Conservation (phyloP, 2,888 invertebrate genomes). For the Mayetiola destructor region DNA sequence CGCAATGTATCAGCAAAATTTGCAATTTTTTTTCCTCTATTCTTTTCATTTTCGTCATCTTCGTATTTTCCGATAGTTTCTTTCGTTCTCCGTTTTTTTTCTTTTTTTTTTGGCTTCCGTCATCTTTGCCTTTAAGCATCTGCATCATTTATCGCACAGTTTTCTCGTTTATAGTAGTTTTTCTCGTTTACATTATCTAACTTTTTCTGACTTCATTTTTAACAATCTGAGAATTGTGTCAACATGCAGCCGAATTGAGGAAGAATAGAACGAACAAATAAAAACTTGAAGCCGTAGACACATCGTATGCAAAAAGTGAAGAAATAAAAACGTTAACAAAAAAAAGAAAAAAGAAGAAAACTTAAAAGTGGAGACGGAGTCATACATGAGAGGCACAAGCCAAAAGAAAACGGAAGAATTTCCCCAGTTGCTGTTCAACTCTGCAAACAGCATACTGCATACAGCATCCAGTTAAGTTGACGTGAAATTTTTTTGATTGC, state of each 20-base stretch:
- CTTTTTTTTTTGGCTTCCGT: not conserved
- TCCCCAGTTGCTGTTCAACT: conserved; percentile 2
- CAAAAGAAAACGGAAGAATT: not conserved
- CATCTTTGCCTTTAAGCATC: not conserved
- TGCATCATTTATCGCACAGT: not conserved
- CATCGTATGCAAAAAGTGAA: no score
- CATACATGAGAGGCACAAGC: not conserved
- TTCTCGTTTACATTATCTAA: not conserved
- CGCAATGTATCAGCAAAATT: conserved; percentile 4
- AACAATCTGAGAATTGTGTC: conserved; percentile 12
- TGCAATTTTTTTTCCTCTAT: no score
- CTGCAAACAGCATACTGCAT: no score
- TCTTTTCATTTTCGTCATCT: no score
- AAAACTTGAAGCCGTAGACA: no score
- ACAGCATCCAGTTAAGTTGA: not conserved
- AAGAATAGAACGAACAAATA: no score
- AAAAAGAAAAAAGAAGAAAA: not conserved
- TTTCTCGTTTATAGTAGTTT: not conserved
- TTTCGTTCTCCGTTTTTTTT: not conserved
- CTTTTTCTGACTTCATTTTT: not conserved
- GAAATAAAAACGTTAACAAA: no score
- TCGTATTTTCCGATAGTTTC: not conserved
- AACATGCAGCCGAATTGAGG: not conserved
- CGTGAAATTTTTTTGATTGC: not conserved
- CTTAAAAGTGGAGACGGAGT: not conserved